phyloP scores from a whole-genome alignment of 2,113 vertebrate species.

The Steatornis caripensis region DNA sequence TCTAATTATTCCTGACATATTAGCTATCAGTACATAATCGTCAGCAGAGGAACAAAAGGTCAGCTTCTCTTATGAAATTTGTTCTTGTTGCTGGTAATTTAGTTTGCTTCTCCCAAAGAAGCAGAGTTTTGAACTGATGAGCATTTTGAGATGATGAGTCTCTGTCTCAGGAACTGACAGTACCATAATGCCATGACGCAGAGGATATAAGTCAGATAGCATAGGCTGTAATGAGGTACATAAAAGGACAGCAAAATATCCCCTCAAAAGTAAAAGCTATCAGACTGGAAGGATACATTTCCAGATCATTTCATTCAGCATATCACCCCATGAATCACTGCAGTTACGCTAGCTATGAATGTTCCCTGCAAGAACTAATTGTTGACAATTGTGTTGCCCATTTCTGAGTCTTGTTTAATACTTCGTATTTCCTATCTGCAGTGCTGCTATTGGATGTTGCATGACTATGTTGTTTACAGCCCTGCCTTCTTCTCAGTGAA shows the following conservation, averaged over 20 bases:
- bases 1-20: slow-evolving; percentile 35
- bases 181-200: not conserved
- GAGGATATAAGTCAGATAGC: not conserved
- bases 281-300: not conserved
- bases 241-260: not conserved
- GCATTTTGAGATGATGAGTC: not conserved
- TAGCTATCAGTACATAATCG: not conserved
- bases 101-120: not conserved
- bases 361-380: not conserved
- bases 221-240: not conserved
- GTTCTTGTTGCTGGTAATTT: not conserved
- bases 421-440: not conserved
- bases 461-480: not conserved
- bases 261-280: not conserved
- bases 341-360: not conserved
- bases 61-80: not conserved
- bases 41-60: slow-evolving; percentile 3
- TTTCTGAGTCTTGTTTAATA: not conserved
- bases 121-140: not conserved
- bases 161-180: not conserved
- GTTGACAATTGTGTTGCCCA: not conserved
- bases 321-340: not conserved
- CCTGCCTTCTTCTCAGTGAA: not conserved
- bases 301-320: not conserved
- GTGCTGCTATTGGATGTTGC: not conserved